These are phyloP conservation scores for Butorides virescens DNA, from an alignment of 2,113 vertebrate species.

Conservation along the genomic window DNA sequence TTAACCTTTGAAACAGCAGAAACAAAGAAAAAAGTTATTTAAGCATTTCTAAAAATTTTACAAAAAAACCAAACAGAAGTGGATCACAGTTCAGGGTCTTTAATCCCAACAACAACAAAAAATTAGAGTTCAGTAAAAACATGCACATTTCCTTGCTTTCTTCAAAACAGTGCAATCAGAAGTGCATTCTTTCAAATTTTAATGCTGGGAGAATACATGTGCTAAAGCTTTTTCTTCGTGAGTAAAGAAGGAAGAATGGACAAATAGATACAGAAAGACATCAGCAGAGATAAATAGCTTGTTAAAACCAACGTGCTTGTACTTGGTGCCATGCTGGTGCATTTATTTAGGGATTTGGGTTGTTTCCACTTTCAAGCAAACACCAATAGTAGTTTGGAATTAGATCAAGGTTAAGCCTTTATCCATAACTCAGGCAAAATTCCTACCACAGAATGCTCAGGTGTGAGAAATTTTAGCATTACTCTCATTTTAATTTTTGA, in stretches of 20 bases:
- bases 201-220: neutral
- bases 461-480: neutral
- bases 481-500: neutral
- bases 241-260: neutral
- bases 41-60: neutral
- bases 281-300: neutral
- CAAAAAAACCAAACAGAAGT: too few relatives aligned
- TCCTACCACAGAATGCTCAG: neutral
- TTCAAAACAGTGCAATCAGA: neutral
- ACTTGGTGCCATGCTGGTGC: neutral
- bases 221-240: neutral
- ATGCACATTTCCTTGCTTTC: neutral
- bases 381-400: neutral
- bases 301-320: neutral
- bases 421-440: neutral
- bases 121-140: neutral
- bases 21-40: neutral
- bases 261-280: neutral
- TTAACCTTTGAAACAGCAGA: neutral
- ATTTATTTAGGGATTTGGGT: neutral
- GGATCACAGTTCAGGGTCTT: neutral
- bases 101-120: neutral
- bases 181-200: neutral
- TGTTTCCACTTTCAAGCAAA: neutral
- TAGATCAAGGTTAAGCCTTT: neutral